phyloP scores from a whole-genome alignment of 2,113 vertebrate species.

The Entomyzon cyanotis region DNA sequence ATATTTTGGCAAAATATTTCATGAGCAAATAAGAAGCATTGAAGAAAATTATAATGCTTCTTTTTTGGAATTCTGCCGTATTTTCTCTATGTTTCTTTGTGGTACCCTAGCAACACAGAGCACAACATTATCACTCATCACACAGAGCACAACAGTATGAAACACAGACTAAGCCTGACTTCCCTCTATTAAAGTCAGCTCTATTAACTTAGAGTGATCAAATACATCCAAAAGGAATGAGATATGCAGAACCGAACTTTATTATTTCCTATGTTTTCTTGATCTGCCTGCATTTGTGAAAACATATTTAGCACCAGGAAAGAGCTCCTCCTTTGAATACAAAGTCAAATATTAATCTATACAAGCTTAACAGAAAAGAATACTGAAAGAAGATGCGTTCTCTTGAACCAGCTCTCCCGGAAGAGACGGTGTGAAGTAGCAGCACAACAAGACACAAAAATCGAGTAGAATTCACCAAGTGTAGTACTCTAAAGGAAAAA shows the following conservation, averaged over 20 bases:
- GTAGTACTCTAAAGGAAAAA: not conserved
- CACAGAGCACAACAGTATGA: not conserved
- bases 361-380: not conserved
- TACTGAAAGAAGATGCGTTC: not conserved
- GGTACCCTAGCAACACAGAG: constrained; percentile 28
- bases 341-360: not conserved
- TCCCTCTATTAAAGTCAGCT: not conserved
- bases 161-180: not conserved
- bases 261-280: not conserved
- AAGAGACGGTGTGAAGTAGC: not conserved
- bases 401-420: not conserved
- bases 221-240: not conserved
- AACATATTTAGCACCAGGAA: not conserved
- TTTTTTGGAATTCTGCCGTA: not conserved
- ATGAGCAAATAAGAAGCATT: not conserved
- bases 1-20: constrained; percentile 30
- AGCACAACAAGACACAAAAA: not conserved
- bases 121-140: not conserved
- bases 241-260: not conserved
- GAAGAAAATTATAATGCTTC: constrained; percentile 7
- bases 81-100: not conserved
- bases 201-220: not conserved
- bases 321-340: not conserved
- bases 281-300: not conserved
- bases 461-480: not conserved